Conservation (phyloP, 2,888 invertebrate species). For the Camponotus fellah region DNA sequence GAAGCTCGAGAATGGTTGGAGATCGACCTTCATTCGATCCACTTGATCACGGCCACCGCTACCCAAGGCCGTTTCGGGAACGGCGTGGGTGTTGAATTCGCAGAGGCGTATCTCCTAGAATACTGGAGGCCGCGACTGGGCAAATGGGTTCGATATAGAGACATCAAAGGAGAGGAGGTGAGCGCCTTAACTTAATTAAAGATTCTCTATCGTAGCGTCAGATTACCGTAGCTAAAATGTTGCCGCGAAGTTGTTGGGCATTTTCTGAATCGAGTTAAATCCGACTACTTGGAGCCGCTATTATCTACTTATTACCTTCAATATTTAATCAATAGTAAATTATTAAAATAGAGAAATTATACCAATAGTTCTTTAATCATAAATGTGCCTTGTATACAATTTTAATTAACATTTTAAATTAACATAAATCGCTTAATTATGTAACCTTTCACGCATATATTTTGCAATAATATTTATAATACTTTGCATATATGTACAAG, state of each 20-base stretch:
- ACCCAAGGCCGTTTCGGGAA: constrained; percentile 91
- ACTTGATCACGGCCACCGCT: constrained; percentile 89
- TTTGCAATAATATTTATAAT: neutral
- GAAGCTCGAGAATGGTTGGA: constrained; percentile 88
- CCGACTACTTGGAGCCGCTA: constrained; percentile 41
- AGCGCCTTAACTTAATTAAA: constrained; percentile 69
- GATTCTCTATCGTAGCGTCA: constrained; percentile 55
- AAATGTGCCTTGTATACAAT: neutral
- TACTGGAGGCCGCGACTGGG: constrained; percentile 89
- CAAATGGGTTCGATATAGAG: constrained; percentile 89
- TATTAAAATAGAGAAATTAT: neutral
- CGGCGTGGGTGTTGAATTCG: constrained; percentile 90
- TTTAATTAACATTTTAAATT: neutral
- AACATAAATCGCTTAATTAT: neutral
- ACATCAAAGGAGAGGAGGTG: constrained; percentile 89
- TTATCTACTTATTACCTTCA: constrained; percentile 38
- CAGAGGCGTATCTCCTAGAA: constrained; percentile 89
- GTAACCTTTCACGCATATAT: neutral
- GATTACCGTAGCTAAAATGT: constrained; percentile 29
- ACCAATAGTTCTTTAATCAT: neutral
- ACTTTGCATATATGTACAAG: neutral
- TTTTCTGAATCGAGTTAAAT: constrained; percentile 42
- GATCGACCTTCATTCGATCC: constrained; percentile 88
- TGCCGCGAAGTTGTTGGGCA: constrained; percentile 39
- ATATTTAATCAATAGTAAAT: constrained; percentile 14